A percentile compares a stretch with the other conserved stretches of the same genome.
Evolutionary conservation across 2,113 vertebrate species (phyloP).

Genomic region (Trachemys scripta): DNA sequence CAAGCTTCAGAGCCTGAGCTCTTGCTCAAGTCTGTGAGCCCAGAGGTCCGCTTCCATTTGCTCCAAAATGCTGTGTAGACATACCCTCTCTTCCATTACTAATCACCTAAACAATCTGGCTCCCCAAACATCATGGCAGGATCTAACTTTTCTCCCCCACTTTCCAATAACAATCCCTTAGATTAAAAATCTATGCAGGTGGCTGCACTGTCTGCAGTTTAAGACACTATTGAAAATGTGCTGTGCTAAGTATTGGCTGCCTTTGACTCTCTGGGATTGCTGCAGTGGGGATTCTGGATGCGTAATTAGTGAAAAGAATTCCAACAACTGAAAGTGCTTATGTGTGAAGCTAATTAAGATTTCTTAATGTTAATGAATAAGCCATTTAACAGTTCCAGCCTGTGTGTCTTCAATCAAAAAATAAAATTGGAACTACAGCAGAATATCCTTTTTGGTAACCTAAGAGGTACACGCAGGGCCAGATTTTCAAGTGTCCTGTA

Average conservation of each 20-base stretch:
- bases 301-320: background rate
- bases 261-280: background rate
- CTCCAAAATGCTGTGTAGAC: background rate
- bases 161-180: background rate
- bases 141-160: background rate
- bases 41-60: background rate
- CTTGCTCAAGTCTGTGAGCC: background rate
- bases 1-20: background rate
- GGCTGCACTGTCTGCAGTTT: background rate
- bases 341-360: fast-evolving
- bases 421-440: background rate
- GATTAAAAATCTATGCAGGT: fast-evolving
- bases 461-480: background rate
- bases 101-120: background rate
- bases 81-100: too few relatives aligned
- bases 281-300: fast-evolving
- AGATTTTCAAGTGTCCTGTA: background rate
- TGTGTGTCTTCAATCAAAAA: background rate
- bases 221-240: background rate
- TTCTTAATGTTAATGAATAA: background rate
- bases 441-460: background rate
- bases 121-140: background rate
- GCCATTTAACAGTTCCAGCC: background rate
- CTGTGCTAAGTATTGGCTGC: background rate
- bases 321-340: background rate